phyloP scores from a whole-genome alignment of 1,140 invertebrate genomes.

The Ips nitidus region DNA sequence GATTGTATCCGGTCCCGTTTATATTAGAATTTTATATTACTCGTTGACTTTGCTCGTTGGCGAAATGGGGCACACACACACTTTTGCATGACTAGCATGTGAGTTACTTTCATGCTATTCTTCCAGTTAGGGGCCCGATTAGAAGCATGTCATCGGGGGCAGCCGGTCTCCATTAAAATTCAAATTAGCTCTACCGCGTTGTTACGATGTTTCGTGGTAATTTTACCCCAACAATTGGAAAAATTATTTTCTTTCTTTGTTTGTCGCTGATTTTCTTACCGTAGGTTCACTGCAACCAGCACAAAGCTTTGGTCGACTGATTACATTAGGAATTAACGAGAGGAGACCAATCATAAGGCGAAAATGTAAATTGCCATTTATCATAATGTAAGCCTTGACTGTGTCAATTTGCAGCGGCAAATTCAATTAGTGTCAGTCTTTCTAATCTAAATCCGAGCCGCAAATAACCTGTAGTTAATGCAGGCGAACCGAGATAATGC shows the following conservation, averaged over 20 bases:
- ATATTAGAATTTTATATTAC: constrained; percentile 51
- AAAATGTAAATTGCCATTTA: constrained; percentile 44
- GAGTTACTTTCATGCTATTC: constrained; percentile 28
- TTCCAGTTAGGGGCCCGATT: constrained; percentile 4
- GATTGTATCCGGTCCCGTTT: constrained; percentile 49
- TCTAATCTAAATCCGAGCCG: constrained; percentile 39
- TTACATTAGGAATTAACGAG: not conserved
- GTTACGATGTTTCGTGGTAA: not conserved
- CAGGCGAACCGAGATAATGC: constrained; percentile 32
- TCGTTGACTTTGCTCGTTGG: constrained; percentile 31
- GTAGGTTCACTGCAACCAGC: too few species aligned
- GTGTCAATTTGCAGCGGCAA: constrained; percentile 34
- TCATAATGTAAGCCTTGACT: constrained; percentile 44
- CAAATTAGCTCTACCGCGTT: constrained; percentile 7
- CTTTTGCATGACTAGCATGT: constrained; percentile 43
- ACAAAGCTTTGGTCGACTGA: not conserved
- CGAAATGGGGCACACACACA: constrained; percentile 43
- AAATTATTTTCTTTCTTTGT: too few species aligned
- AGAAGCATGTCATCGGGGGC: constrained; percentile 2
- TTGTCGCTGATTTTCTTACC: too few species aligned
- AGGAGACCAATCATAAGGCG: not conserved
- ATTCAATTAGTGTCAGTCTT: constrained; percentile 45
- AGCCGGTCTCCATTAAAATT: constrained; percentile 7
- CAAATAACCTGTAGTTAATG: constrained; percentile 30
- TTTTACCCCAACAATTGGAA: not conserved